Evolutionary conservation across 2,113 vertebrate genomes (phyloP), one percentile per base, ranked within the genome.

Genomic region (Tragelaphus buxtoni): DNA sequence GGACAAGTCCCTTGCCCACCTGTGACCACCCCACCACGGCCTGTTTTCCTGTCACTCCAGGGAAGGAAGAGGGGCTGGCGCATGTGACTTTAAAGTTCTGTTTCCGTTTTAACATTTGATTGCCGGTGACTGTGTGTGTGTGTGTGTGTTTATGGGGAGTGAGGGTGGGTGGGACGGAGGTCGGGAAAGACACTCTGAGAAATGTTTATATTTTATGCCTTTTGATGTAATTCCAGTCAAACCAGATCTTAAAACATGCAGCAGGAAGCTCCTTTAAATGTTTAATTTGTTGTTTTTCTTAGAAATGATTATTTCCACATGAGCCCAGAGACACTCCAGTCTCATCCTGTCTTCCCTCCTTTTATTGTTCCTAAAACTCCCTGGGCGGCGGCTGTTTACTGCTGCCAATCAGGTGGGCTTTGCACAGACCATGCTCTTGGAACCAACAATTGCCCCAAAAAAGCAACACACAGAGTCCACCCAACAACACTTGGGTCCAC

Each of bases 271-370:
- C 91, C 97, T 97, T 97, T 95, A 95, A 53, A 95, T 87, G 91
- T 96, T 98, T 98, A 97, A 97, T 98, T 98, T 98, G 96, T 97
- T 97, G 97, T 97, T 98, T 97, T 97, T 97, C 97, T 97, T 93
- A 96, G 96, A 97, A 97, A 96, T 97, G 97, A 98, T 98, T 94
- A 97, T 98, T 98, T 97, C 98, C 97, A 98, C 95, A 97, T 98
- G 97, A 58, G 90, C 79, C 53, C 96, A 92, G 95, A 94, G 96
- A 96, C 89, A 63, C 95, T 76, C 45, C 3, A 20, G 91, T 35
- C 92, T 83, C 97, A 88, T 96, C 97, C 94, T 94, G 90, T 72
- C 88, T 79, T 72, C 83, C 51, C 47, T 58, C 18, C 55, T 18
- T n/a, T 94, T 55, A 84, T 80, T 96, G 84, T 72, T 87, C 85